phyloP scores from a whole-genome alignment of 2,113 vertebrate species.

The Pavo muticus region DNA sequence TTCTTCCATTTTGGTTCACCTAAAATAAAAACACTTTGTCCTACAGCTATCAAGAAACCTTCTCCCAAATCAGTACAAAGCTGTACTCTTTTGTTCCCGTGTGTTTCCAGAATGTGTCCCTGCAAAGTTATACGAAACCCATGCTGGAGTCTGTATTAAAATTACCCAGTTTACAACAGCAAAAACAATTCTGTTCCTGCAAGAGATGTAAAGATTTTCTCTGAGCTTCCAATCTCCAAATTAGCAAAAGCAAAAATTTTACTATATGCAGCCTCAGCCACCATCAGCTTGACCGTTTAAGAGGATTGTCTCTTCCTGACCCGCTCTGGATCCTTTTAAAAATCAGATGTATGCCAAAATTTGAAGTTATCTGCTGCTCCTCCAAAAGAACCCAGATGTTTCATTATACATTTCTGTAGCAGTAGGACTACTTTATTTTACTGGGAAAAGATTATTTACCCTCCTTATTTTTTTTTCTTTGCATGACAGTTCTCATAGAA shows the following conservation, averaged over 20 bases:
- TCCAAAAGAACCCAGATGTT: background rate
- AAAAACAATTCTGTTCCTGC: background rate
- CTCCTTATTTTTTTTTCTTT: background rate
- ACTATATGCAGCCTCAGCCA: background rate
- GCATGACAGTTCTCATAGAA: conserved; percentile 12
- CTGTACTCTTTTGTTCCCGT: background rate
- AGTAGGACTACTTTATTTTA: background rate
- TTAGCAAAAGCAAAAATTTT: background rate
- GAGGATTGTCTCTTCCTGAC: background rate
- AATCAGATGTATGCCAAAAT: background rate
- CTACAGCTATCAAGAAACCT: background rate
- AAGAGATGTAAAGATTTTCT: background rate
- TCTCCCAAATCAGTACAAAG: background rate
- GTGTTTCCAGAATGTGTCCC: background rate
- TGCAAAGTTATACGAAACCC: background rate
- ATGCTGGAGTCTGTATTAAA: background rate
- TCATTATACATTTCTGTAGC: background rate
- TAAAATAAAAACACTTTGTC: background rate
- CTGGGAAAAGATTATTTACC: conserved; percentile 4
- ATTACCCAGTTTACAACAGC: background rate
- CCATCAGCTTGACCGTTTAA: background rate
- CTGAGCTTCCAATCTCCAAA: background rate
- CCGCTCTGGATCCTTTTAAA: background rate
- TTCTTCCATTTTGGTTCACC: background rate
- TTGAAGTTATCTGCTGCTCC: background rate